Evolutionary conservation across 2,888 invertebrate genomes (phyloP).

Genomic region (Auanema sp.): DNA sequence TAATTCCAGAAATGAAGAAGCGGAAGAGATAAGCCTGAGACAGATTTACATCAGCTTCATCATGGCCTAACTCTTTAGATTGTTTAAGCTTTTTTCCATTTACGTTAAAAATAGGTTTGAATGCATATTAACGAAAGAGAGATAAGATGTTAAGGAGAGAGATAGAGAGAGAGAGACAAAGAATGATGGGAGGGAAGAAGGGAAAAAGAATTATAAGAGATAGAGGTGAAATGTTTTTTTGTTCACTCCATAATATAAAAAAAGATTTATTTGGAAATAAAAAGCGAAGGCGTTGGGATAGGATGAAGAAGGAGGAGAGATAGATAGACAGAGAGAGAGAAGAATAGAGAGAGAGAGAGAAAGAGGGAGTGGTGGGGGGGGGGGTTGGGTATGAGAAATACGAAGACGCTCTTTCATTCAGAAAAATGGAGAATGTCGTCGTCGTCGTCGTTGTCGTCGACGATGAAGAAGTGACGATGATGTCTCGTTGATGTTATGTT

Average conservation of each 20-base stretch:
- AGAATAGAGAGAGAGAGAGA: neutral
- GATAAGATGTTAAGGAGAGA: neutral
- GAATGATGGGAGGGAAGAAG: neutral
- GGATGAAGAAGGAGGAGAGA: slow-evolving; percentile 1
- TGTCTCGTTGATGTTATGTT: too few relatives aligned
- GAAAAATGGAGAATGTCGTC: too few relatives aligned
- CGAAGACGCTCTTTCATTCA: neutral
- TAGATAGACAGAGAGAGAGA: slow-evolving; percentile 4
- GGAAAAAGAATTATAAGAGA: neutral
- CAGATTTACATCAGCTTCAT: too few relatives aligned
- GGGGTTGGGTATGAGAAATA: slow-evolving; percentile 1
- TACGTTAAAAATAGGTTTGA: neutral
- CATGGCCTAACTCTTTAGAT: too few relatives aligned
- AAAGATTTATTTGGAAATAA: slow-evolving; percentile 1
- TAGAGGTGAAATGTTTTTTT: neutral
- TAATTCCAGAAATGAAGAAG: slow-evolving; percentile 3
- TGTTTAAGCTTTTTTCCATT: too few relatives aligned
- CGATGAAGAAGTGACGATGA: too few relatives aligned
- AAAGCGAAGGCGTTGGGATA: neutral
- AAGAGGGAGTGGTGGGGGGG: slow-evolving; percentile 3
- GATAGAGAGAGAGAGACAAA: slow-evolving; percentile 1
- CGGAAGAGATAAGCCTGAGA: neutral
- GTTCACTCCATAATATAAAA: neutral
- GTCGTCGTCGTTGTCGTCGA: too few relatives aligned
- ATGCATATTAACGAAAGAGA: neutral